Percentiles rank a stretch among this genome's conserved stretches.
These are phyloP conservation scores for Myiotriccus ornatus DNA, from an alignment of 2,797 vertebrate species.

Conservation along the genomic window DNA sequence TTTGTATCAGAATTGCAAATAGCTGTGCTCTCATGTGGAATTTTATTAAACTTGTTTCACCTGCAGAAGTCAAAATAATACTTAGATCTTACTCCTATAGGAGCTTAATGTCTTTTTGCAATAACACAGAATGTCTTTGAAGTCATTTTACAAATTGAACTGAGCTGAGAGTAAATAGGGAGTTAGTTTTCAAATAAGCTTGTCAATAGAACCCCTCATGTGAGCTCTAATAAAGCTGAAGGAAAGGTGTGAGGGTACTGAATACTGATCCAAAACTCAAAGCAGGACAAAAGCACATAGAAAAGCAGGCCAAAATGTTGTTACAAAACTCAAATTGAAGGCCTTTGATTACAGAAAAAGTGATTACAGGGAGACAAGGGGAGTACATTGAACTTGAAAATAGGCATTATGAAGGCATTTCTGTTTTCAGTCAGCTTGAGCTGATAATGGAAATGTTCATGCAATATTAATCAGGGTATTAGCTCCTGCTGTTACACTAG, in stretches of 20 bases:
- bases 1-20: background rate
- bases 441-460: background rate
- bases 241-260: too few relatives aligned
- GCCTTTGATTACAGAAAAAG: background rate
- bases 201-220: too few relatives aligned
- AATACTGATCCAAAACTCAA: too few relatives aligned
- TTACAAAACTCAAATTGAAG: background rate
- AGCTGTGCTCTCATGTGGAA: accelerated
- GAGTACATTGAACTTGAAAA: background rate
- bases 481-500: background rate
- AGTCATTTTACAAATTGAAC: too few relatives aligned
- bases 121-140: too few relatives aligned
- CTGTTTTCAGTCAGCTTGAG: background rate
- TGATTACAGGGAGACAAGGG: background rate
- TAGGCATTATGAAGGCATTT: background rate
- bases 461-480: background rate
- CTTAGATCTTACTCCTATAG: background rate
- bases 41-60: background rate
- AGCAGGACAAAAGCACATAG: too few relatives aligned
- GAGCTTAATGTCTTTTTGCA: too few relatives aligned
- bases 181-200: too few relatives aligned
- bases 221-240: too few relatives aligned
- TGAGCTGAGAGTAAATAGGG: too few relatives aligned
- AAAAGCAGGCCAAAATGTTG: too few relatives aligned
- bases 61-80: background rate